These are phyloP conservation scores for Irena cyanogastra DNA, from an alignment of 2,113 vertebrate species.

Conservation along the genomic window DNA sequence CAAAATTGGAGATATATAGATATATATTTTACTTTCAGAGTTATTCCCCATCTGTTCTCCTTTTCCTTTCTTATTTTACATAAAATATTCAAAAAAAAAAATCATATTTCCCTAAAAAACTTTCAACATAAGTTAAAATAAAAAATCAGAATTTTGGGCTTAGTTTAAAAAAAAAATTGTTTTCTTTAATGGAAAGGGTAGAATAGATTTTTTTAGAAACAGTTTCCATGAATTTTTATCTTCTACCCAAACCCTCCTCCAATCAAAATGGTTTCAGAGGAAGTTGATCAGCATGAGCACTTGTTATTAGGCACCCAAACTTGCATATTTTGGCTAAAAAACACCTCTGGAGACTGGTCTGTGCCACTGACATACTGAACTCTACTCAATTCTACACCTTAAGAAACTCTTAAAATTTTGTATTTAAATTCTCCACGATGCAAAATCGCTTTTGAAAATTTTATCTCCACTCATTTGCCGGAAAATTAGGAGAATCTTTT, in stretches of 20 bases:
- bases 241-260: background rate
- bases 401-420: background rate
- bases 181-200: background rate
- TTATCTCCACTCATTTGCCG: background rate
- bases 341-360: background rate
- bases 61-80: slow-evolving; percentile 23
- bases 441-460: background rate
- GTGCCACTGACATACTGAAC: background rate
- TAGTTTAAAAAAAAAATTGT: background rate
- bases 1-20: background rate
- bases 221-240: background rate
- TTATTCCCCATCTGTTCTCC: slow-evolving; percentile 40
- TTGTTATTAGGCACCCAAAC: background rate
- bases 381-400: background rate
- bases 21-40: background rate
- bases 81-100: slow-evolving; percentile 57
- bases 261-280: background rate
- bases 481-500: background rate
- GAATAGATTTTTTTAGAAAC: background rate
- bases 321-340: background rate
- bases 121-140: background rate
- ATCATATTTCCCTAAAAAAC: slow-evolving; percentile 19
- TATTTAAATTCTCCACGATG: background rate
- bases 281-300: background rate
- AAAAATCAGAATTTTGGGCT: background rate